phyloP scores from a whole-genome alignment of 2,113 vertebrate genomes.

The Struthio camelus region DNA sequence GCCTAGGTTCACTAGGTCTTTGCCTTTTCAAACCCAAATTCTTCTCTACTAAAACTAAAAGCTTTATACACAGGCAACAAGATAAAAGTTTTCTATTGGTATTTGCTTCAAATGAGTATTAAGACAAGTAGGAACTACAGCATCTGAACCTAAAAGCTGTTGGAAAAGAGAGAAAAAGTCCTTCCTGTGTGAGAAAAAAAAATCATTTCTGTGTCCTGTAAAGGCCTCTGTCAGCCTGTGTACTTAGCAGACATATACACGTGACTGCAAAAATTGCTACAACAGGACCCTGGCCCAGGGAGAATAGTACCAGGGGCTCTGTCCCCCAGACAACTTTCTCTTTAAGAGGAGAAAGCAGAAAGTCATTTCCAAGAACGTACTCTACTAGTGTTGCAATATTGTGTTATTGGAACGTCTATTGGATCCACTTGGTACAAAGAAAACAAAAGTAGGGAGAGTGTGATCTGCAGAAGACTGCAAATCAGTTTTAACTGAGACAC shows the following conservation, averaged over 20 bases:
- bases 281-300: neutral
- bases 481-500: neutral
- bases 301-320: neutral
- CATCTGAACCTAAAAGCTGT: neutral
- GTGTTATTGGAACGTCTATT: neutral
- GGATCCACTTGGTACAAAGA: neutral
- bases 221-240: neutral
- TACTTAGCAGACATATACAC: neutral
- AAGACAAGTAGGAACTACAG: neutral
- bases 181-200: neutral
- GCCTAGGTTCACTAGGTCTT: neutral
- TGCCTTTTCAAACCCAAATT: neutral
- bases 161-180: neutral
- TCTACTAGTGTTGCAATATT: neutral
- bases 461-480: neutral
- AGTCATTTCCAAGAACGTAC: slow-evolving; percentile 2
- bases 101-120: neutral
- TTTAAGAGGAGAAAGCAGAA: neutral
- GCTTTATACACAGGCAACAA: neutral
- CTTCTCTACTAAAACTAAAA: neutral
- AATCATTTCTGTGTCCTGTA: neutral
- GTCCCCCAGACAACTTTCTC: neutral
- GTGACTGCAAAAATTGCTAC: neutral
- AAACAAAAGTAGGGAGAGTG: neutral
- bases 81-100: neutral